phyloP scores from a whole-genome alignment of 2,113 vertebrate genomes.

The Catagonus wagneri region DNA sequence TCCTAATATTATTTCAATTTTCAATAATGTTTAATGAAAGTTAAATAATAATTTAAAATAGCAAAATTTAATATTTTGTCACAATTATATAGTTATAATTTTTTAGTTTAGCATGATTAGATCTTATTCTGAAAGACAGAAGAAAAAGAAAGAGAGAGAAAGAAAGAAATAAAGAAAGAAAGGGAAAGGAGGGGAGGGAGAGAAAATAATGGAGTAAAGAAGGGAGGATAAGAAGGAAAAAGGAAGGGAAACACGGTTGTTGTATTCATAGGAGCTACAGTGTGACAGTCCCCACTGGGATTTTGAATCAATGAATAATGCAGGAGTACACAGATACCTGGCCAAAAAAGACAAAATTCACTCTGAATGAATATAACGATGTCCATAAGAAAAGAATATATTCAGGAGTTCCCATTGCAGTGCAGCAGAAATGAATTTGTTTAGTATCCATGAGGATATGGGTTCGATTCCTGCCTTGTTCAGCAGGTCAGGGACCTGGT shows the following conservation, averaged over 20 bases:
- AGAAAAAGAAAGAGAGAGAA: background rate
- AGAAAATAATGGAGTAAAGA: background rate
- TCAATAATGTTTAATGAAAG: background rate
- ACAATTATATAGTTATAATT: background rate
- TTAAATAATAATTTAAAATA: constrained; percentile 28
- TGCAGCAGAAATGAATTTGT: too few relatives aligned
- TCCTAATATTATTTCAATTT: constrained; percentile 26
- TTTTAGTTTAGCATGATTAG: constrained; percentile 6
- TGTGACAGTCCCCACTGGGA: background rate
- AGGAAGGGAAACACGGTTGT: background rate
- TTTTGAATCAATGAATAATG: background rate
- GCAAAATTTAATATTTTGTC: constrained; percentile 15
- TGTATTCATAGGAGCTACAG: background rate
- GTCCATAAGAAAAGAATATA: constrained; percentile 5
- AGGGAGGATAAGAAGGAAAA: background rate
- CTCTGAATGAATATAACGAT: background rate
- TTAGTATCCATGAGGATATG: too few relatives aligned
- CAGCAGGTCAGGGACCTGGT: too few relatives aligned
- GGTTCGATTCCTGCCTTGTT: too few relatives aligned
- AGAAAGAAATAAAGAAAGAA: background rate
- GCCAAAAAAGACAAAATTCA: constrained; percentile 13
- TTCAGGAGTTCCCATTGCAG: too few relatives aligned
- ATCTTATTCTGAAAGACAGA: background rate
- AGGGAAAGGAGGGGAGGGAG: background rate
- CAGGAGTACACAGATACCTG: background rate